Evolutionary conservation across 1,140 invertebrate species (phyloP), one percentile per base, ranked within the genome.

Genomic region (Tetragonula clypearis): DNA sequence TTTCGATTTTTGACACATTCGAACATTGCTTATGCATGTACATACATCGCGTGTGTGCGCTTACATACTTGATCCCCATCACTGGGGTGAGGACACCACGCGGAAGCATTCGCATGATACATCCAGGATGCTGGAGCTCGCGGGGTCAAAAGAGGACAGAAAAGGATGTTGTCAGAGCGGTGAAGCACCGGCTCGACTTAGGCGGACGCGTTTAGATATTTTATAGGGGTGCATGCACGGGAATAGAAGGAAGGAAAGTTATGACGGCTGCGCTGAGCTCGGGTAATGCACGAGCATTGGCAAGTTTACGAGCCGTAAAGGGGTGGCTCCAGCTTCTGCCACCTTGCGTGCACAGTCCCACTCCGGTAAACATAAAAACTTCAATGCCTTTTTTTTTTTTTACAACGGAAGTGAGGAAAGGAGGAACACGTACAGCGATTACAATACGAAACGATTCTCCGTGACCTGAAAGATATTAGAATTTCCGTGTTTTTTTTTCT

Each of bases 241-340:
- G 86, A 92, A 92, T 92, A 92, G 91, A 93, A 82, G 84, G 68
- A 86, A 87, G 90, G 80, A 89, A 91, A 92, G 91, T 92, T 93
- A 93, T 92, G 91, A 89, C 82, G 84, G 87, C 81, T 74, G 85
- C 79, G 88, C 8, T 0, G 17, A 74, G 87, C 87, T 84, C 49
- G n/a, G 87, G 74, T 89, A 90, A 87, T 82, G 85, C 85, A 84
- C 78, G 75, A 30, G 78, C 56, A 60, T 30, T 66, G 75, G 73
- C 55, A 81, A 78, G 78, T 90, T 90, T 90, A 90, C 85, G 88
- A 90, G 76, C 86, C 74, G 81, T 86, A 85, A 78, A 80, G 77
- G 58, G 80, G 15, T 26, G 56, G 79, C 23, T 62, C 15, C 68
- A 30, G 55, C 53, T 56, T 66, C 68, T 49, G 15, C 15, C 58